These are phyloP conservation scores for Microcebus lehilahytsara DNA, from an alignment of 2,113 vertebrate genomes.

Conservation along the genomic window DNA sequence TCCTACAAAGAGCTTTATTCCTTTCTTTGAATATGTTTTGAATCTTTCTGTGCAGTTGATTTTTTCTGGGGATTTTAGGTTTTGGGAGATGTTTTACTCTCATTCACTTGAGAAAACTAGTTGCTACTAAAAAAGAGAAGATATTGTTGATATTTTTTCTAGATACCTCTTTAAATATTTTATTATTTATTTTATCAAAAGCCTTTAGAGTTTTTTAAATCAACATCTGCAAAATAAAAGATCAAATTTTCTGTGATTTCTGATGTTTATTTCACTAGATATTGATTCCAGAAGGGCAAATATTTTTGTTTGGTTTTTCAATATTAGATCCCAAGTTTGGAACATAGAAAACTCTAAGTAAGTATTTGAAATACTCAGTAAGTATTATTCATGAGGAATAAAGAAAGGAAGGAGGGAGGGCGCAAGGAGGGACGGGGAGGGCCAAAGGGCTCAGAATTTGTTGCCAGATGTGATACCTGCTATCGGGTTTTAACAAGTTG, in stretches of 20 bases:
- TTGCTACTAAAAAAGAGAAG: not conserved
- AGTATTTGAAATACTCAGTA: not conserved
- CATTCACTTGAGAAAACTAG: not conserved
- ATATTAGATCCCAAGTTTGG: not conserved
- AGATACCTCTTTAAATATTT: not conserved
- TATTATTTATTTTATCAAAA: not conserved
- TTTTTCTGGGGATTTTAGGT: not conserved
- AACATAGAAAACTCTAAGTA: not conserved
- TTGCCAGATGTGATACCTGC: not conserved
- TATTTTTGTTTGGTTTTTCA: not conserved
- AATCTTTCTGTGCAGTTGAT: not conserved
- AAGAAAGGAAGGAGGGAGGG: too few species aligned
- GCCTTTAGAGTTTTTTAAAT: not conserved
- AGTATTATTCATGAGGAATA: not conserved
- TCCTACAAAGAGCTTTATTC: not conserved
- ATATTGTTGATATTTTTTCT: not conserved
- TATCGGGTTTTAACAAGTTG: not conserved
- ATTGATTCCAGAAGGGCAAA: not conserved
- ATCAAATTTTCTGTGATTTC: not conserved
- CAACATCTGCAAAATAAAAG: not conserved
- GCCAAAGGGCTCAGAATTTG: not conserved
- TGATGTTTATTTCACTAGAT: not conserved
- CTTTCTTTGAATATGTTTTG: not conserved
- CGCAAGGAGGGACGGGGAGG: accelerated
- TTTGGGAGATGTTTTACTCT: not conserved